phyloP scores from a whole-genome alignment of 2,888 invertebrate species.

The Cecidostiba fungosa region DNA sequence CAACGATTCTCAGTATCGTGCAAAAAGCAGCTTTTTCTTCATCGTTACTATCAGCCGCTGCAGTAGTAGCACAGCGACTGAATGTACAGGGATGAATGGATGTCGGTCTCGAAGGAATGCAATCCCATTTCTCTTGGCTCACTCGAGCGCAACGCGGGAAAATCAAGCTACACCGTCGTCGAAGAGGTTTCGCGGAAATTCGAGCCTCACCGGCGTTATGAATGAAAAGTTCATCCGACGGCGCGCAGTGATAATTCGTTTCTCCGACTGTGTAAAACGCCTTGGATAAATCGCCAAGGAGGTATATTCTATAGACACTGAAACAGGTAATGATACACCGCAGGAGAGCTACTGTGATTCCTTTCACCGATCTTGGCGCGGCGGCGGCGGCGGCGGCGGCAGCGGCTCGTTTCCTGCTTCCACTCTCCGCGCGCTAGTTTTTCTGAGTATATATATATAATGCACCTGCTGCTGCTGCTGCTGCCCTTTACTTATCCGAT shows the following conservation, averaged over 20 bases:
- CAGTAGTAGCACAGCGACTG: background rate
- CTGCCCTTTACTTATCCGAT: background rate
- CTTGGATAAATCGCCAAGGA: background rate
- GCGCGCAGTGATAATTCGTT: background rate
- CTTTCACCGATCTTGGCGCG: background rate
- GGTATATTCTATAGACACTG: conserved; percentile 1
- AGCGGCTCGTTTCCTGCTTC: background rate
- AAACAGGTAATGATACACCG: background rate
- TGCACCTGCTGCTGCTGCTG: too few relatives aligned
- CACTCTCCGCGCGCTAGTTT: background rate
- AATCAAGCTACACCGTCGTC: conserved; percentile 2
- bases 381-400: too few relatives aligned
- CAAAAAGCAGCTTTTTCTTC: background rate
- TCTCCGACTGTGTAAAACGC: background rate
- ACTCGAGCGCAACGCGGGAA: conserved; percentile 44
- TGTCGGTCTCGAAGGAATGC: conserved; percentile 29
- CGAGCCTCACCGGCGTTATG: background rate
- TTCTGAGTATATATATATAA: background rate
- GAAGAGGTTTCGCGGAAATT: conserved; percentile 1
- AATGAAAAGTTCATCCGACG: background rate
- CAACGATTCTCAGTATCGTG: background rate
- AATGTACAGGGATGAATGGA: background rate
- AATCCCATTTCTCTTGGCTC: conserved; percentile 13
- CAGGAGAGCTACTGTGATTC: background rate
- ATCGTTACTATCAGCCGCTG: background rate